A percentile compares a stretch with the other conserved stretches of the same genome.
Evolutionary conservation across 2,888 invertebrate genomes (phyloP).

Genomic region (Conomelus anceps): DNA sequence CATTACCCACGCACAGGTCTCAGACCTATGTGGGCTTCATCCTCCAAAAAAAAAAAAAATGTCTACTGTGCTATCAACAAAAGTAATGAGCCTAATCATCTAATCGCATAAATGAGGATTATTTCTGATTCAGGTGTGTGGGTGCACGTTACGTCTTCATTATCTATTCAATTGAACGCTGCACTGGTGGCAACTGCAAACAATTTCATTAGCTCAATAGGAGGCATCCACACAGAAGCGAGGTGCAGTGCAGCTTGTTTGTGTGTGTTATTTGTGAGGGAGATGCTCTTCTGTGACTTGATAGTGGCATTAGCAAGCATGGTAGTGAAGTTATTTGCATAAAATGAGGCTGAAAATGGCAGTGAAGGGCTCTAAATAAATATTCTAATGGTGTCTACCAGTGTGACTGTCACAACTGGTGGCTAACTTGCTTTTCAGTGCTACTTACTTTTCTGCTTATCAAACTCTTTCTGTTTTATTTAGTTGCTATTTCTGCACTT

Average conservation of each 20-base stretch:
- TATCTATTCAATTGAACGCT: not conserved
- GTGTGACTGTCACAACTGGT: not conserved
- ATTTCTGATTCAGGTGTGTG: not conserved
- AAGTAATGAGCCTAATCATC: not conserved
- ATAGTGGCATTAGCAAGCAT: not conserved
- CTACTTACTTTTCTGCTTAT: too few species aligned
- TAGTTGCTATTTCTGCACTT: too few species aligned
- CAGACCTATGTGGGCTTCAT: too few species aligned
- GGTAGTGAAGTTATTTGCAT: slow-evolving; percentile 1
- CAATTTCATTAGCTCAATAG: not conserved
- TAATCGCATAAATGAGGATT: too few species aligned
- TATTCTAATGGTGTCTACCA: not conserved
- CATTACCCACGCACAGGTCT: too few species aligned
- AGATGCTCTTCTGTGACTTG: too few species aligned
- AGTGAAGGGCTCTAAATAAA: not conserved
- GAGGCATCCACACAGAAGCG: not conserved
- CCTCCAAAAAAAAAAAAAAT: not conserved
- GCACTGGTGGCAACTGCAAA: not conserved
- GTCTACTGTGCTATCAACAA: not conserved
- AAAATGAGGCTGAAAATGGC: not conserved
- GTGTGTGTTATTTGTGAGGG: too few species aligned
- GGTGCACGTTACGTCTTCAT: not conserved
- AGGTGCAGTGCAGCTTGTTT: too few species aligned
- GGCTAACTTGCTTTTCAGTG: not conserved
- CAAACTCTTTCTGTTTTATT: too few species aligned